Percentiles rank a stretch among this genome's conserved stretches.
Conservation (phyloP, 2,888 invertebrate species). For the Meteorus cinctellus region DNA sequence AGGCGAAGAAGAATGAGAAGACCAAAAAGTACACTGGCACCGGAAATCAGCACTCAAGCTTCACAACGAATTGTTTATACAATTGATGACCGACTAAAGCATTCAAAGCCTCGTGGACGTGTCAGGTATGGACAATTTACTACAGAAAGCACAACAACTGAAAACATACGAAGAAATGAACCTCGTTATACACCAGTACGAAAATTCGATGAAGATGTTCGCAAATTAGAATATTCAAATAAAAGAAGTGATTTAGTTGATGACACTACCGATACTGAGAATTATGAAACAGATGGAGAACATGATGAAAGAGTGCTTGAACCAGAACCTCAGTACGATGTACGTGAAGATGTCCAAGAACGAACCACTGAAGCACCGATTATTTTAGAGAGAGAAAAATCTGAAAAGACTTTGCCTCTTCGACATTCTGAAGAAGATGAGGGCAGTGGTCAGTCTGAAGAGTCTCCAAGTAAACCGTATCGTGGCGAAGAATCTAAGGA, state of each 20-base stretch:
- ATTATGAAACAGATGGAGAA: not conserved
- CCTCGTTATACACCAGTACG: conserved; percentile 57
- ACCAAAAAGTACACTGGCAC: not conserved
- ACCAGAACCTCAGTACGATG: conserved; percentile 5
- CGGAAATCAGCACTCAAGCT: conserved; percentile 23
- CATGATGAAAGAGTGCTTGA: not conserved
- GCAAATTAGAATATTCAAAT: not conserved
- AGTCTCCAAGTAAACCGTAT: conserved; percentile 56
- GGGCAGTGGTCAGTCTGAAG: conserved; percentile 6
- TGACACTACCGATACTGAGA: not conserved
- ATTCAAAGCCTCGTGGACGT: conserved; percentile 55
- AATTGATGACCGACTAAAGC: conserved; percentile 56
- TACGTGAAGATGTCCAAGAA: conserved; percentile 29
- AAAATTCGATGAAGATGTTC: conserved; percentile 36
- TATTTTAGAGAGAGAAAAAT: conserved; percentile 15
- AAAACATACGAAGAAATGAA: conserved; percentile 61
- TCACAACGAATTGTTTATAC: conserved; percentile 54
- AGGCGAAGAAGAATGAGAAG: not conserved
- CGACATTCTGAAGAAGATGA: conserved; percentile 11
- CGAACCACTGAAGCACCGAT: not conserved
- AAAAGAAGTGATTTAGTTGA: conserved; percentile 7
- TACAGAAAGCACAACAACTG: conserved; percentile 30
- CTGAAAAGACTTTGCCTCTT: conserved; percentile 25
- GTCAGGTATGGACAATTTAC: conserved; percentile 56
- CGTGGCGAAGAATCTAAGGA: conserved; percentile 46